Evolutionary conservation across 1,140 invertebrate species (phyloP).

Genomic region (Melipona quadrifasciata): DNA sequence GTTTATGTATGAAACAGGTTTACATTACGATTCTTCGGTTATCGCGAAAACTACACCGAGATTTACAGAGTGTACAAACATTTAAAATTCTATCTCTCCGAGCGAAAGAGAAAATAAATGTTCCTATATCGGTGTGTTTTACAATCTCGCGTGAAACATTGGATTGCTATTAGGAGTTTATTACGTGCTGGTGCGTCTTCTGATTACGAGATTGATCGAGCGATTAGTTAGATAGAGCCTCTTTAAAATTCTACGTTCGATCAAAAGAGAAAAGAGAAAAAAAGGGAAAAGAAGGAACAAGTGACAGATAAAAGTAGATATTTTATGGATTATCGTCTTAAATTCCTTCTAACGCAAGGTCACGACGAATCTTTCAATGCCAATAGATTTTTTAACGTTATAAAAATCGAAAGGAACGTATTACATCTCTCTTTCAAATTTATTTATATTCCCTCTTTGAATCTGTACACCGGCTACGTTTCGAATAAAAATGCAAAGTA

Average conservation of each 20-base stretch:
- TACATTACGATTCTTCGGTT: too few species aligned
- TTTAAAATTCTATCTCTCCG: background rate
- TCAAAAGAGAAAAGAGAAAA: background rate
- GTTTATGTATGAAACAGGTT: background rate
- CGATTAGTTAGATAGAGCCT: background rate
- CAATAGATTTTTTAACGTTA: background rate
- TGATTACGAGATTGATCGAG: background rate
- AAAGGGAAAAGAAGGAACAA: too few species aligned
- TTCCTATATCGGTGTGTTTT: constrained; percentile 5
- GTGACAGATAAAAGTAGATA: background rate
- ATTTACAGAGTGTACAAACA: background rate
- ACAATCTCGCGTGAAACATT: background rate
- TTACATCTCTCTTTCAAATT: background rate
- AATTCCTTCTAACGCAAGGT: background rate
- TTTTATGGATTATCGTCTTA: background rate
- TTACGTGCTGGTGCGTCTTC: background rate
- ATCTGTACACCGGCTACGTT: background rate
- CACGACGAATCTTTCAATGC: background rate
- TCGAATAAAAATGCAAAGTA: background rate
- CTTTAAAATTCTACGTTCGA: constrained; percentile 11
- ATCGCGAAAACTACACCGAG: background rate
- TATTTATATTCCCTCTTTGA: background rate
- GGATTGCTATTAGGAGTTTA: background rate
- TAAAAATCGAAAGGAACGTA: background rate
- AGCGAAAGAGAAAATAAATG: background rate